These are phyloP conservation scores for Lagothrix lagotricha DNA, from an alignment of 2,797 vertebrate species.

Conservation along the genomic window DNA sequence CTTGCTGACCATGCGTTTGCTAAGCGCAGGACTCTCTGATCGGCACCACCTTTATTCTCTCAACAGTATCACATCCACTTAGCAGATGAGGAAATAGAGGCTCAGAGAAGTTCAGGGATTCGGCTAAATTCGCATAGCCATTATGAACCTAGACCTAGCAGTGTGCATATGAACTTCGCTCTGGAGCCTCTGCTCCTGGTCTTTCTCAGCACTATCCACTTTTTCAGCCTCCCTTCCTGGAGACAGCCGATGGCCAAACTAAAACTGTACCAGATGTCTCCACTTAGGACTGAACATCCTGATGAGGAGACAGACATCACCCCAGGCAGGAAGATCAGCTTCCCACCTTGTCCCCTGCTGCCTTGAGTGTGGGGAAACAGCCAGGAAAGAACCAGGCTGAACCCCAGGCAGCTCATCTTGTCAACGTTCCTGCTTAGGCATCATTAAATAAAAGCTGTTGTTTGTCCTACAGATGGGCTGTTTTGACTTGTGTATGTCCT, in stretches of 20 bases:
- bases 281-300: neutral
- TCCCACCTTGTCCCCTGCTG: neutral
- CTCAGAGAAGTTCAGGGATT: neutral
- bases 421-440: neutral
- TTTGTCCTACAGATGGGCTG: neutral
- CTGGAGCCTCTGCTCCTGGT: rapidly evolving
- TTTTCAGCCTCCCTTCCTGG: neutral
- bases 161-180: neutral
- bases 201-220: neutral
- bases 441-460: neutral
- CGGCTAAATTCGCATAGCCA: neutral
- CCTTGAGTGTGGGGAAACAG: no score
- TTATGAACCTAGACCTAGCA: neutral
- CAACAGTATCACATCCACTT: no score
- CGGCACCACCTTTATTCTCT: rapidly evolving
- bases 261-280: neutral
- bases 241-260: neutral
- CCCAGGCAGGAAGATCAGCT: neutral
- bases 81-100: neutral
- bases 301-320: neutral
- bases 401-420: neutral
- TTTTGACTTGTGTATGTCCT: neutral
- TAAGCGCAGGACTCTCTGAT: no score
- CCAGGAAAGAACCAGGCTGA: rapidly evolving
- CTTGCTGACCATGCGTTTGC: rapidly evolving